These are phyloP conservation scores for Myotis davidii DNA, from an alignment of 2,113 vertebrate species.

Conservation along the genomic window DNA sequence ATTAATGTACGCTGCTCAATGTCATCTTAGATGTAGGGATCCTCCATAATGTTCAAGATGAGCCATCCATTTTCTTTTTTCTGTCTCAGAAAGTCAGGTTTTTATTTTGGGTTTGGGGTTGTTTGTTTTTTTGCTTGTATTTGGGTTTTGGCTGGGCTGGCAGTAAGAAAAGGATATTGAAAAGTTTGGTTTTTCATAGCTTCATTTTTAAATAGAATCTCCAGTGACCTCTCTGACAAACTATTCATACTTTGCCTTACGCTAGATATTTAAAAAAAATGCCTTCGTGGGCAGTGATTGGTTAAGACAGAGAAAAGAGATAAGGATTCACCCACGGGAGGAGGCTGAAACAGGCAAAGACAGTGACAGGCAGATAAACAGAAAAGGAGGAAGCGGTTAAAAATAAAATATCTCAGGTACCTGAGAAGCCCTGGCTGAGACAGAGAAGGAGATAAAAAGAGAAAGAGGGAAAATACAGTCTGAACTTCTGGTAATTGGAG, in stretches of 20 bases:
- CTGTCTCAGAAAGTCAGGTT: neutral
- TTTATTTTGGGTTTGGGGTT: neutral
- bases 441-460: constrained; percentile 68
- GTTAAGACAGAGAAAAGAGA: constrained; percentile 73
- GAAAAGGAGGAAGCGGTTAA: constrained; percentile 73
- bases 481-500: constrained; percentile 73
- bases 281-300: constrained; percentile 76
- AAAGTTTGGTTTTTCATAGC: constrained; percentile 44
- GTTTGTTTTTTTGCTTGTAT: neutral
- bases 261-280: constrained; percentile 45
- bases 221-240: constrained; percentile 71
- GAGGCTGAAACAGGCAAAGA: constrained; percentile 67
- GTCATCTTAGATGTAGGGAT: neutral
- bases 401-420: constrained; percentile 76
- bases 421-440: constrained; percentile 72
- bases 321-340: constrained; percentile 69
- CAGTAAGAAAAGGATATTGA: neutral
- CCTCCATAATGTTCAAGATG: neutral
- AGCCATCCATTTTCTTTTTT: neutral
- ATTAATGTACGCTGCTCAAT: neutral
- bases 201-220: constrained; percentile 77
- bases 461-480: constrained; percentile 51
- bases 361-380: constrained; percentile 80
- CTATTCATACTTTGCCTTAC: constrained; percentile 65
- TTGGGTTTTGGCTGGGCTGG: neutral